phyloP scores from a whole-genome alignment of 2,797 vertebrate genomes.

The Trachurus trachurus region DNA sequence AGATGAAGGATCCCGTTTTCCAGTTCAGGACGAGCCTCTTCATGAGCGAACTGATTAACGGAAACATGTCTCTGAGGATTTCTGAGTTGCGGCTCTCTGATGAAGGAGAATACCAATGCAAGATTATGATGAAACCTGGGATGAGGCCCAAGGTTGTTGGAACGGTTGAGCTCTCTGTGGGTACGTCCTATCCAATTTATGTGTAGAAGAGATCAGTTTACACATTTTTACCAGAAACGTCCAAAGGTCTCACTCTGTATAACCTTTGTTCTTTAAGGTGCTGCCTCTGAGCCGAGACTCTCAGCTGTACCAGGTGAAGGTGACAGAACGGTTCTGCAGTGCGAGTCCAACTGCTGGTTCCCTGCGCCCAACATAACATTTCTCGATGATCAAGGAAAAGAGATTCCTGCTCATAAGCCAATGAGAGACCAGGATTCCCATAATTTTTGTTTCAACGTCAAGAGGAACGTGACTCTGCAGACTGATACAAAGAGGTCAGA shows the following conservation, averaged over 20 bases:
- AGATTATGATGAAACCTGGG: rapidly evolving
- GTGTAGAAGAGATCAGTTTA: background rate
- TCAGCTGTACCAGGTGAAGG: rapidly evolving
- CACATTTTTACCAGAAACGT: too few relatives aligned
- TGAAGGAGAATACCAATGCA: constrained; percentile 23
- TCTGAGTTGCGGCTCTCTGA: constrained; percentile 26
- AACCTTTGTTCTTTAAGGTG: background rate
- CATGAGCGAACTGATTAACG: background rate
- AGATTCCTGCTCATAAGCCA: rapidly evolving
- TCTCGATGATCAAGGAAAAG: background rate
- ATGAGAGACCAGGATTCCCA: rapidly evolving
- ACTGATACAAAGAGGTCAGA: constrained; percentile 5
- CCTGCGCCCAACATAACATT: background rate
- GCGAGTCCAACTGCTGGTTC: constrained; percentile 16
- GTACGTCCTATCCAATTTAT: constrained; percentile 1
- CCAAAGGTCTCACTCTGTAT: background rate
- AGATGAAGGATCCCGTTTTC: constrained; percentile 17
- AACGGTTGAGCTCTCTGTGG: constrained; percentile 27
- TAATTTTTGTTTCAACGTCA: background rate
- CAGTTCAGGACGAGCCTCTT: constrained; percentile 28
- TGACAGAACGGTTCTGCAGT: constrained; percentile 1
- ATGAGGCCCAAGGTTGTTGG: rapidly evolving
- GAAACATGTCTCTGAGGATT: constrained; percentile 47
- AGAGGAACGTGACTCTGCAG: background rate
- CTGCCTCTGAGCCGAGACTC: constrained; percentile 11